A percentile compares a stretch with the other conserved stretches of the same genome.
These are phyloP conservation scores for Anadara kagoshimensis DNA, from an alignment of 1,140 invertebrate species.

Conservation along the genomic window DNA sequence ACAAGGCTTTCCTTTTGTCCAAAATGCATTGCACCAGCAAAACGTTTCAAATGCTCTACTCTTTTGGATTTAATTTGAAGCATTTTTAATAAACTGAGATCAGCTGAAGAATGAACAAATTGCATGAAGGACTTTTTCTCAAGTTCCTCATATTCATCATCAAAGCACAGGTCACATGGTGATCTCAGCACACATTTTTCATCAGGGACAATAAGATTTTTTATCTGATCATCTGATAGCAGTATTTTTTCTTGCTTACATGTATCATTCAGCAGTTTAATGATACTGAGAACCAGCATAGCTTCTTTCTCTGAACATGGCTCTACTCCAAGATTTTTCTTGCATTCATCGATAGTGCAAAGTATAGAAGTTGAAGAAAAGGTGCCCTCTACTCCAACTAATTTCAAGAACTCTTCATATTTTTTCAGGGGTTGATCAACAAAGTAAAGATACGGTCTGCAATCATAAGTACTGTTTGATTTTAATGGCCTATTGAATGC, in stretches of 20 bases:
- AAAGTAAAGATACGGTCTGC: neutral
- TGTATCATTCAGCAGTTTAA: neutral
- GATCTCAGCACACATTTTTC: conserved; percentile 10
- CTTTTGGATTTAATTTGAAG: conserved; percentile 54
- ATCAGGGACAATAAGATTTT: conserved; percentile 40
- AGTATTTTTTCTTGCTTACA: neutral
- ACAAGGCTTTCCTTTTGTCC: conserved; percentile 61
- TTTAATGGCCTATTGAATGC: too few species aligned
- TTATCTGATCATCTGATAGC: conserved; percentile 2
- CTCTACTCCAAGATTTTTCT: neutral
- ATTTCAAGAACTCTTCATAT: conserved; percentile 25
- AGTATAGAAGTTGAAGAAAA: conserved; percentile 32
- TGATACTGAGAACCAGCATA: neutral
- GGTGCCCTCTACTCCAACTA: conserved; percentile 32
- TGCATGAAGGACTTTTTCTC: conserved; percentile 22
- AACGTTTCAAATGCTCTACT: conserved; percentile 16
- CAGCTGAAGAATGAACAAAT: conserved; percentile 44
- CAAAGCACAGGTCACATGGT: conserved; percentile 37
- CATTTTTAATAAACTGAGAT: conserved; percentile 3
- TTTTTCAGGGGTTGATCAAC: neutral
- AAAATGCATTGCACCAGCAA: conserved; percentile 47
- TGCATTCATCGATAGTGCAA: neutral
- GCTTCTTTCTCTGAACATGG: neutral
- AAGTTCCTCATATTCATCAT: conserved; percentile 32
- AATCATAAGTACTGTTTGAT: too few species aligned